A percentile compares a stretch with the other conserved stretches of the same genome.
These are phyloP conservation scores for Pristionchus pacificus DNA, from an alignment of 1,140 invertebrate species.

Conservation along the genomic window DNA sequence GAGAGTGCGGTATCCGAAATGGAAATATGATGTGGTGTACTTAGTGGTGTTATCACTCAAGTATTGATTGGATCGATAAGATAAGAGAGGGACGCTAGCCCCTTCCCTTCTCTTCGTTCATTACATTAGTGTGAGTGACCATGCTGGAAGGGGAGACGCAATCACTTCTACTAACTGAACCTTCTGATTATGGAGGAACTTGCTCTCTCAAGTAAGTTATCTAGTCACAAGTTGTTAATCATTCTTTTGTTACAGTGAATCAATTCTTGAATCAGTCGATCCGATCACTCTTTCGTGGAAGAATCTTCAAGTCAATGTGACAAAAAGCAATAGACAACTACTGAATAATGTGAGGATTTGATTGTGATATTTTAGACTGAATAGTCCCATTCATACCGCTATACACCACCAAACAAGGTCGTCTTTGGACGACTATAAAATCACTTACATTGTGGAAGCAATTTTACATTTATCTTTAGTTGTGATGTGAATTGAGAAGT, in stretches of 20 bases:
- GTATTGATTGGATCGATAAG: too few species aligned
- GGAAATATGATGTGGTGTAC: too few species aligned
- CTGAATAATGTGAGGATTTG: slow-evolving; percentile 22
- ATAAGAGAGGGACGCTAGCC: too few species aligned
- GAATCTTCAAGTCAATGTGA: slow-evolving; percentile 22
- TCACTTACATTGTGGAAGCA: background rate
- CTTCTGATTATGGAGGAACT: slow-evolving; percentile 31
- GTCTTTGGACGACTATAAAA: too few species aligned
- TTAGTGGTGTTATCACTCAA: too few species aligned
- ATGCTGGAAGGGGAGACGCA: slow-evolving; percentile 22
- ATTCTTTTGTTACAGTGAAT: slow-evolving; percentile 10
- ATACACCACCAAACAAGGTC: too few species aligned
- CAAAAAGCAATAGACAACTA: slow-evolving; percentile 22
- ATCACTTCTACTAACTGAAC: slow-evolving; percentile 21
- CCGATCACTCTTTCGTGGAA: slow-evolving; percentile 26
- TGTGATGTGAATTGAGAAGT: too few species aligned
- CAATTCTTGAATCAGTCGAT: slow-evolving; percentile 24
- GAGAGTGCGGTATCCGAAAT: background rate
- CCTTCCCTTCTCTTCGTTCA: too few species aligned
- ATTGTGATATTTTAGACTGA: too few species aligned
- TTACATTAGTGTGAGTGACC: background rate
- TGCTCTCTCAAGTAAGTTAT: background rate
- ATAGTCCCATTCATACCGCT: too few species aligned
- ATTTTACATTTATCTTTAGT: too few species aligned
- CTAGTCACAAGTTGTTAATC: background rate